phyloP scores from a whole-genome alignment of 30 jellyfish, hydroid and myxozoan species.

The Aurelia sp. region DNA sequence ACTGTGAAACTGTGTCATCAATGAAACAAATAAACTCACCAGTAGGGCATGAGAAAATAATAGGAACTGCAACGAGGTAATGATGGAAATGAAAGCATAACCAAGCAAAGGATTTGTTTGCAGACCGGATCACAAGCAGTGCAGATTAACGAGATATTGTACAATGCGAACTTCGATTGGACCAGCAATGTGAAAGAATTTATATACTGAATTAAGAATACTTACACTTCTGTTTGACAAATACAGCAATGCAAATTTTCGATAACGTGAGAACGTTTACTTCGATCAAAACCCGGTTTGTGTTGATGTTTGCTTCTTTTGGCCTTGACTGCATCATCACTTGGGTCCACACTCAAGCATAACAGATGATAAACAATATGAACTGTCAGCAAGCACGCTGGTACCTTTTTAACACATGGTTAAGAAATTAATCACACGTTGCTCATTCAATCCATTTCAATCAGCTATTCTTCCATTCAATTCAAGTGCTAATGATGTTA shows the following conservation, averaged over 20 bases:
- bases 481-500: neutral
- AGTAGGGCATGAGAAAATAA: too few relatives aligned
- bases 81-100: too few relatives aligned
- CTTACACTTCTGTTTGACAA: slow-evolving; percentile 93
- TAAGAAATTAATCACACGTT: slow-evolving; percentile 22
- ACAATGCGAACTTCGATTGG: too few relatives aligned
- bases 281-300: slow-evolving; percentile 72
- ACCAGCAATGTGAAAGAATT: too few relatives aligned
- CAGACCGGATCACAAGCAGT: too few relatives aligned
- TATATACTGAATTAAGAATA: neutral
- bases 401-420: slow-evolving; percentile 65
- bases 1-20: too few relatives aligned
- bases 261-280: slow-evolving; percentile 81
- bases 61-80: too few relatives aligned
- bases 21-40: too few relatives aligned
- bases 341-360: slow-evolving; percentile 85
- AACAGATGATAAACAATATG: slow-evolving; percentile 82
- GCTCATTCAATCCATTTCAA: slow-evolving; percentile 9
- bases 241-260: slow-evolving; percentile 92
- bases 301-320: slow-evolving; percentile 37
- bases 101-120: too few relatives aligned
- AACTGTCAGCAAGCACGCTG: slow-evolving; percentile 88
- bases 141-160: too few relatives aligned
- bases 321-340: slow-evolving; percentile 90
- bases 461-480: neutral